Evolutionary conservation across 2,888 invertebrate species (phyloP).

Genomic region (Lathronympha strigana): DNA sequence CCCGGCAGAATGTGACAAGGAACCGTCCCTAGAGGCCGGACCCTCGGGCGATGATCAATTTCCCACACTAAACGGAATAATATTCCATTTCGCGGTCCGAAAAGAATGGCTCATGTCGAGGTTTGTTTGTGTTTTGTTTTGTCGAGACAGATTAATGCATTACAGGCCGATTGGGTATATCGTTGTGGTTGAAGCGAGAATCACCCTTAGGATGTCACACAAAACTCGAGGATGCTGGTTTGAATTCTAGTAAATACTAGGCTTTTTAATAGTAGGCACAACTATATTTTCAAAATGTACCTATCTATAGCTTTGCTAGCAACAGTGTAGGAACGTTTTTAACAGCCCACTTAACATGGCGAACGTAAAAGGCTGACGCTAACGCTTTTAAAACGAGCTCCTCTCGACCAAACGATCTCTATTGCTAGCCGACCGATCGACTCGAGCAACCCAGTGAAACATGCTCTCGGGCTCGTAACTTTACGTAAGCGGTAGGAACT

Average conservation of each 20-base stretch:
- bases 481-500: background rate
- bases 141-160: slow-evolving; percentile 5
- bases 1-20: slow-evolving; percentile 62
- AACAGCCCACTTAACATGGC: slow-evolving; percentile 1
- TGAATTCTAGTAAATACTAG: too few relatives aligned
- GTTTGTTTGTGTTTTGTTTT: slow-evolving; percentile 42
- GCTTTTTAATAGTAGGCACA: too few relatives aligned
- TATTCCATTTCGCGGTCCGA: slow-evolving; percentile 66
- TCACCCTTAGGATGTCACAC: too few relatives aligned
- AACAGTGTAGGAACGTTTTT: background rate
- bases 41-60: slow-evolving; percentile 69
- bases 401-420: background rate
- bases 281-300: too few relatives aligned
- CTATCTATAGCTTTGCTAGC: too few relatives aligned
- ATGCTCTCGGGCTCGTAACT: background rate
- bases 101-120: slow-evolving; percentile 55
- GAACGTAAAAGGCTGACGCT: slow-evolving; percentile 3
- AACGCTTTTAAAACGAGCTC: background rate
- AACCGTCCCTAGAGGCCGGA: slow-evolving; percentile 62
- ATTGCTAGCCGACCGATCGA: background rate
- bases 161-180: background rate
- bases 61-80: slow-evolving; percentile 71
- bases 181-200: too few relatives aligned
- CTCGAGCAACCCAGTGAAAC: background rate
- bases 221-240: too few relatives aligned